Evolutionary conservation across 1,140 invertebrate genomes (phyloP).

Genomic region (Heliconius eleuchia): DNA sequence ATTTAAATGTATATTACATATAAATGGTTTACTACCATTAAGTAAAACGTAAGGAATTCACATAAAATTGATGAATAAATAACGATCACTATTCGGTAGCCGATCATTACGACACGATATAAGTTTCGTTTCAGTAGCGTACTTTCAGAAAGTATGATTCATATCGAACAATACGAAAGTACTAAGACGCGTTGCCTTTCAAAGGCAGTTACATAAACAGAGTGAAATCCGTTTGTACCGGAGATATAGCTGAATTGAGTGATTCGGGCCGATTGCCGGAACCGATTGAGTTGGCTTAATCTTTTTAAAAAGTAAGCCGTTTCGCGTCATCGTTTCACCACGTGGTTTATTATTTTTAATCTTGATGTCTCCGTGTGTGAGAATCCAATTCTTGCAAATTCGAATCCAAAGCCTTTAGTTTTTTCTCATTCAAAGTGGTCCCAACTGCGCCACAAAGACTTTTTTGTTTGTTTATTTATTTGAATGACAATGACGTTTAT

Average conservation of each 20-base stretch:
- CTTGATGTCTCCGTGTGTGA: background rate
- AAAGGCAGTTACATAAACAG: constrained; percentile 39
- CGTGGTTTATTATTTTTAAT: background rate
- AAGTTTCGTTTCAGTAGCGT: constrained; percentile 7
- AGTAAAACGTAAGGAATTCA: background rate
- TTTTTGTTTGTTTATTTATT: too few species aligned
- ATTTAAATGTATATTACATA: background rate
- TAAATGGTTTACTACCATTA: background rate
- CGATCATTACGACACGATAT: background rate
- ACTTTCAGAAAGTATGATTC: constrained; percentile 33
- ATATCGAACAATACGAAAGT: constrained; percentile 40
- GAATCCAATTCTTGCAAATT: too few species aligned
- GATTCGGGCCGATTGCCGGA: constrained; percentile 29
- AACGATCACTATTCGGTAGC: background rate
- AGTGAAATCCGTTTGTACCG: constrained; percentile 31
- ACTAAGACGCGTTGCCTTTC: constrained; percentile 34
- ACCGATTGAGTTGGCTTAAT: constrained; percentile 24
- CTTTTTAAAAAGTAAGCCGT: constrained; percentile 15
- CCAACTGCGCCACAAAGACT: too few species aligned
- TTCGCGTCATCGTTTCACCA: constrained; percentile 9
- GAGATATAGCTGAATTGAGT: constrained; percentile 29
- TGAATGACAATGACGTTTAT: too few species aligned
- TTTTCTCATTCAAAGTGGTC: too few species aligned
- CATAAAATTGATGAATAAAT: background rate
- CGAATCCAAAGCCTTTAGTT: too few species aligned